Evolutionary conservation across 2,797 vertebrate genomes (phyloP), one percentile per base, ranked within the genome.

Genomic region (Urocyon cinereoargenteus): DNA sequence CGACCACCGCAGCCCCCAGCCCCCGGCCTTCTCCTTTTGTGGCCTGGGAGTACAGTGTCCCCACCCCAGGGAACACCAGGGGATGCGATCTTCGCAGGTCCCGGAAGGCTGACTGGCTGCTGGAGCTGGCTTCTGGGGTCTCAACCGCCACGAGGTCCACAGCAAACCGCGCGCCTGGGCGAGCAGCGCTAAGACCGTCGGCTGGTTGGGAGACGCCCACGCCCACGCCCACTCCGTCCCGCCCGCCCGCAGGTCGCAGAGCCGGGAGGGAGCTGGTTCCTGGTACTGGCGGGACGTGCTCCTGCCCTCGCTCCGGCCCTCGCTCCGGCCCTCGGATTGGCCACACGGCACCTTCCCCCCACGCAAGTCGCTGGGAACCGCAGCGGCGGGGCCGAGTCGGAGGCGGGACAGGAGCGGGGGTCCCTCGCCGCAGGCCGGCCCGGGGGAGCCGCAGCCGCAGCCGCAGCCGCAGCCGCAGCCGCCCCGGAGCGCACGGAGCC

Each of bases 321-420:
- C 2, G 40, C 55, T 55, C 53, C 36, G 1, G 4, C 55, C 40
- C 19, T 51, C 55, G 0, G 34, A 92, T 70, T 96, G 97, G 97
- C 97, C 95, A 93, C 68, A 7, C 1, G 31, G 28, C 81, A 84
- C 70, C 16, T 86, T 85, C 45, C 66, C 81, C 64, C 40, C 53
- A 55, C 45, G 62, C 72, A 28, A 91, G 73, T 86, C 16, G 16
- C 77, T 2, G 6, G 68, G 55, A 10, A 5, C 4, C 4, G 18
- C 40, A 8, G 40, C 0, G 40, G 34, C 40, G 40, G 40, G 40
- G 40, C 40, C 40, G 5, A 40, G 40, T 1, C 40, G 5, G 36
- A 4, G 5, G 40, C 40, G 40, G 40, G 40, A 40, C 40, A 40
- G 40, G 36, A 3, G 40, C 40, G 40, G 40, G 40, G 40, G 40